These are phyloP conservation scores for Erebia ligea DNA, from an alignment of 2,888 invertebrate species.

Conservation along the genomic window DNA sequence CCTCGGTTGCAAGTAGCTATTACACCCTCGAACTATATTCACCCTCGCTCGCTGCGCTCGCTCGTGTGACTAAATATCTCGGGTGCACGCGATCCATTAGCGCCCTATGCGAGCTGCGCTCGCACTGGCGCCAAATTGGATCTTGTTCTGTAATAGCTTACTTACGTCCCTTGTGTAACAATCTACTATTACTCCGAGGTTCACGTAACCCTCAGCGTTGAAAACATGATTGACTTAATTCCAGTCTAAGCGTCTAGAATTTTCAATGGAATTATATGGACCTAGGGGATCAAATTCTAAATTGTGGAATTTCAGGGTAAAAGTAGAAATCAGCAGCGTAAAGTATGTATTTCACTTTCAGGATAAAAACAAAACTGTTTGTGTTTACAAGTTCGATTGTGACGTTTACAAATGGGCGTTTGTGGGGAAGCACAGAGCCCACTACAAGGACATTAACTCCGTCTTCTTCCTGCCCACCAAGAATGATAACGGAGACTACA, in stretches of 20 bases:
- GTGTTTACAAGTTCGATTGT: constrained; percentile 73
- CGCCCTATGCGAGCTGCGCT: no score
- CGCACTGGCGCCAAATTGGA: no score
- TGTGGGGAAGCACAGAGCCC: constrained; percentile 84
- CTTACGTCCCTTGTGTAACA: no score
- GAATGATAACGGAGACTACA: constrained; percentile 59
- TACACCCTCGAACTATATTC: no score
- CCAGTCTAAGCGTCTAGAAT: not conserved
- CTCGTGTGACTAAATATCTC: no score
- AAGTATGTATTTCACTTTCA: constrained; percentile 47
- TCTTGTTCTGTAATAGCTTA: no score
- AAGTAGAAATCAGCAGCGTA: not conserved
- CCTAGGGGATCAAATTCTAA: not conserved
- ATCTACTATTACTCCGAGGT: no score
- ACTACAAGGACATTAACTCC: constrained; percentile 82
- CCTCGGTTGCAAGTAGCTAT: no score
- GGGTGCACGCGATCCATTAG: no score
- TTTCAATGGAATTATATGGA: not conserved
- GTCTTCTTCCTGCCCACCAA: constrained; percentile 80
- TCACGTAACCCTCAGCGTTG: no score
- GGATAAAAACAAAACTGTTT: constrained; percentile 80
- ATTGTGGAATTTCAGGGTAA: not conserved
- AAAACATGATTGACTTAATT: no score
- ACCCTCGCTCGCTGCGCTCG: no score
- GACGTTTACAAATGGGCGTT: constrained; percentile 72